These are phyloP conservation scores for Andrena bucephala DNA, from an alignment of 2,888 invertebrate genomes.

Conservation along the genomic window DNA sequence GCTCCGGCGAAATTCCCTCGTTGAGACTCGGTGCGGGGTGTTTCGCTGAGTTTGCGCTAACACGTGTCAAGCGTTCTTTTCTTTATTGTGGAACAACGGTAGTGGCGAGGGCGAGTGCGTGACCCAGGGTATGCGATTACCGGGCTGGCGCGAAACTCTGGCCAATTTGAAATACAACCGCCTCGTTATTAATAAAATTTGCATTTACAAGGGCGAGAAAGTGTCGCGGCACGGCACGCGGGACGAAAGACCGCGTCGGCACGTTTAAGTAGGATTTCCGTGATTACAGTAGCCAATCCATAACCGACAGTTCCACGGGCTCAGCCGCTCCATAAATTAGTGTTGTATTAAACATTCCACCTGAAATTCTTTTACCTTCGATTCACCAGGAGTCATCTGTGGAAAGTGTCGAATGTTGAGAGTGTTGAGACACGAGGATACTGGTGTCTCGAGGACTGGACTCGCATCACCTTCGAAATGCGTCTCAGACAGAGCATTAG, in stretches of 20 bases:
- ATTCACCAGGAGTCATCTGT: neutral
- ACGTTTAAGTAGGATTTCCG: slow-evolving; percentile 64
- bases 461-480: too few species aligned
- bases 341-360: neutral
- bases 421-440: neutral
- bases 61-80: slow-evolving; percentile 45
- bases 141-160: slow-evolving; percentile 75
- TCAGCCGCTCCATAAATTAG: slow-evolving; percentile 8
- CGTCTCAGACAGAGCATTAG: too few species aligned
- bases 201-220: slow-evolving; percentile 82
- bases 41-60: slow-evolving; percentile 22
- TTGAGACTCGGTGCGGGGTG: neutral
- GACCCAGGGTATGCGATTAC: slow-evolving; percentile 76
- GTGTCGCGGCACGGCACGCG: slow-evolving; percentile 73
- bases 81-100: slow-evolving; percentile 43
- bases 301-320: slow-evolving; percentile 56
- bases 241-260: slow-evolving; percentile 60
- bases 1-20: neutral
- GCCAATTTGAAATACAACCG: slow-evolving; percentile 79
- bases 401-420: neutral
- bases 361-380: neutral
- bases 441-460: too few species aligned
- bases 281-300: slow-evolving; percentile 52
- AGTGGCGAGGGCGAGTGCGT: slow-evolving; percentile 70
- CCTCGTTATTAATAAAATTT: slow-evolving; percentile 82